Conservation (phyloP, 2,888 invertebrate genomes). For the Chironomus riparius region DNA sequence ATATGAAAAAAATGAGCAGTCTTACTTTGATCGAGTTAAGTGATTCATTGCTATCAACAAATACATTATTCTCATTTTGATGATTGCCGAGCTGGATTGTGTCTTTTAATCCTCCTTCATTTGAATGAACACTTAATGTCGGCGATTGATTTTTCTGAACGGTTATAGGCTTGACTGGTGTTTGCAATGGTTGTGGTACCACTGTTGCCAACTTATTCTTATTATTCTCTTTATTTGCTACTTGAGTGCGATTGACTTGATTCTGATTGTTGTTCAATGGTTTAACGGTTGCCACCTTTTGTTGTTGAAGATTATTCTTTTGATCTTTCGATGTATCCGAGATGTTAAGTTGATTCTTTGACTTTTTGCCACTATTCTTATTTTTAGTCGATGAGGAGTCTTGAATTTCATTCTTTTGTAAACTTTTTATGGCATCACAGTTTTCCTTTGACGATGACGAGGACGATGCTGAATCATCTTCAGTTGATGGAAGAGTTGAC, state of each 20-base stretch:
- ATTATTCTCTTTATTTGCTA: background rate
- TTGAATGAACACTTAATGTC: slow-evolving; percentile 14
- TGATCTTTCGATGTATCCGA: background rate
- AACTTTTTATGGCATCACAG: slow-evolving; percentile 7
- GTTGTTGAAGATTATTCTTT: background rate
- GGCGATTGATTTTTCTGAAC: slow-evolving; percentile 17
- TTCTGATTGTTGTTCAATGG: slow-evolving; percentile 11
- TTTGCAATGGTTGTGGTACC: background rate
- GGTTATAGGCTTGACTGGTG: background rate
- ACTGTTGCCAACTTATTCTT: background rate
- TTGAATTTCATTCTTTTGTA: background rate
- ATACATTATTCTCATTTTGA: background rate
- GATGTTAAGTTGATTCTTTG: slow-evolving; percentile 4
- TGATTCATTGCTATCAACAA: background rate
- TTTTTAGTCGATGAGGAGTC: slow-evolving; percentile 7
- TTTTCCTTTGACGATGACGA: slow-evolving; percentile 25
- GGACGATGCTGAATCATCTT: slow-evolving; percentile 19
- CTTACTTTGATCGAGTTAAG: too few relatives aligned
- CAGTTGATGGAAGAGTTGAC: background rate
- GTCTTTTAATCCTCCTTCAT: background rate
- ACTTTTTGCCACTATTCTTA: slow-evolving; percentile 15
- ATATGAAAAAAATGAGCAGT: too few relatives aligned
- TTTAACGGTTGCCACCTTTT: background rate
- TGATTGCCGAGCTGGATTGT: too few relatives aligned
- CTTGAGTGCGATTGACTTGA: background rate